These are phyloP conservation scores for Meandrina meandrites DNA, from an alignment of 92 coral and sea anemone genomes.

Conservation along the genomic window DNA sequence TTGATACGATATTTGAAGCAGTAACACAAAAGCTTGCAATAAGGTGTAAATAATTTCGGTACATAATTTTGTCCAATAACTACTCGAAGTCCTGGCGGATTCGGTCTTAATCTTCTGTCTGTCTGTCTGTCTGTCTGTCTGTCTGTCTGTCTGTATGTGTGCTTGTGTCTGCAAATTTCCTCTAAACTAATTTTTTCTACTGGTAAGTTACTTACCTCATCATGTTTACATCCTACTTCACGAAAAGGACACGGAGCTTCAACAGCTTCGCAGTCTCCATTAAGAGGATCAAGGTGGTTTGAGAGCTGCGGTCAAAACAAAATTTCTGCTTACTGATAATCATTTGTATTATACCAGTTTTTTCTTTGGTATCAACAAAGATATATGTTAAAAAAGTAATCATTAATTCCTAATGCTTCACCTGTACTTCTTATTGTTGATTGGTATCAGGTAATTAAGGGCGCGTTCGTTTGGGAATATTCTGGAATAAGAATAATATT, in stretches of 20 bases:
- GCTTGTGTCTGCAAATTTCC: background rate
- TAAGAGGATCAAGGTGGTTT: slow-evolving; percentile 48
- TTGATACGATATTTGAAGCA: too few species aligned
- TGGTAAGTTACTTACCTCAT: slow-evolving; percentile 29
- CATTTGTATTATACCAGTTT: too few species aligned
- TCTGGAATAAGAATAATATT: too few species aligned
- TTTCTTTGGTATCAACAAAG: too few species aligned
- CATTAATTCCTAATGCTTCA: background rate
- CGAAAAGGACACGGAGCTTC: slow-evolving; percentile 59
- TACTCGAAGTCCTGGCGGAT: too few species aligned
- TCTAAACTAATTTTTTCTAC: background rate
- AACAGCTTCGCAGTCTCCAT: slow-evolving; percentile 53
- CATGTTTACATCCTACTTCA: slow-evolving; percentile 45
- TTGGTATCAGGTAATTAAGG: too few species aligned
- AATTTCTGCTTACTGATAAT: background rate
- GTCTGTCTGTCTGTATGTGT: background rate
- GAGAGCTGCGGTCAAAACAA: slow-evolving; percentile 34
- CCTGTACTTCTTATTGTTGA: background rate
- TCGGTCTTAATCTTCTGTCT: too few species aligned
- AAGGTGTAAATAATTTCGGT: too few species aligned
- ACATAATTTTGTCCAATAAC: too few species aligned
- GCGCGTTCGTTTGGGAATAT: too few species aligned
- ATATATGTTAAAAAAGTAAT: too few species aligned
- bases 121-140: background rate
- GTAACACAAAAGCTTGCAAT: too few species aligned